Percentiles rank a stretch among this genome's conserved stretches.
Conservation (phyloP, 2,113 vertebrate species). For the Labeo catla region DNA sequence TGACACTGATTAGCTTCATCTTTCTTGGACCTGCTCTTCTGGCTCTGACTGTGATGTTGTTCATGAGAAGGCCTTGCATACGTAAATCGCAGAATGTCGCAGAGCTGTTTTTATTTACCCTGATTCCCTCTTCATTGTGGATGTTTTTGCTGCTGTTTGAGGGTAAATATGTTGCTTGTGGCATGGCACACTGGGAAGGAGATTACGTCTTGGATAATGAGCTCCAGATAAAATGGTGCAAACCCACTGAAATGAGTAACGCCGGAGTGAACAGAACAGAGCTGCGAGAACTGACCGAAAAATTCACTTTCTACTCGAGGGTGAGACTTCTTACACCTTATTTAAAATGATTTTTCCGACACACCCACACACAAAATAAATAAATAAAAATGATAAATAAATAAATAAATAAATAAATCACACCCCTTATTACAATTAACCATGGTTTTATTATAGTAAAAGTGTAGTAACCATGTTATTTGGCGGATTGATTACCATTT, state of each 20-base stretch:
- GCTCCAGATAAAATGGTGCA: conserved; percentile 12
- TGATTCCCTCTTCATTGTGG: conserved; percentile 19
- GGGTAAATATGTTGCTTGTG: conserved; percentile 4
- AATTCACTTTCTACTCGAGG: background rate
- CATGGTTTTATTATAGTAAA: no score
- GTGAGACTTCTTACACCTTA: background rate
- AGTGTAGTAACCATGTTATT: no score
- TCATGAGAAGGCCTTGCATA: conserved; percentile 7
- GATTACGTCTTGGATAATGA: conserved; percentile 6
- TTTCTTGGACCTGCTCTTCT: conserved; percentile 14
- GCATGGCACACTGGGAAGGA: background rate
- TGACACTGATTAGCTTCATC: background rate
- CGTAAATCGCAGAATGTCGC: background rate
- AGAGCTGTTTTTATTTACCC: background rate
- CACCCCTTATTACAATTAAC: no score
- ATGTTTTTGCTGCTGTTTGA: conserved; percentile 5
- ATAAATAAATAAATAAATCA: no score
- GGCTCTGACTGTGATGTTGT: conserved; percentile 12
- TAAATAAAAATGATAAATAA: no score
- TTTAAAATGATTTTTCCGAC: no score
- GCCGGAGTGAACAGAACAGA: background rate
- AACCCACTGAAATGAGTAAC: background rate
- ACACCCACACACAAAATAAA: no score
- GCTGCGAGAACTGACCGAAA: background rate
- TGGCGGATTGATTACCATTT: no score